Base-by-base conservation (phyloP, 1,140 invertebrate species). In the Bombus pascuorum region DNA sequence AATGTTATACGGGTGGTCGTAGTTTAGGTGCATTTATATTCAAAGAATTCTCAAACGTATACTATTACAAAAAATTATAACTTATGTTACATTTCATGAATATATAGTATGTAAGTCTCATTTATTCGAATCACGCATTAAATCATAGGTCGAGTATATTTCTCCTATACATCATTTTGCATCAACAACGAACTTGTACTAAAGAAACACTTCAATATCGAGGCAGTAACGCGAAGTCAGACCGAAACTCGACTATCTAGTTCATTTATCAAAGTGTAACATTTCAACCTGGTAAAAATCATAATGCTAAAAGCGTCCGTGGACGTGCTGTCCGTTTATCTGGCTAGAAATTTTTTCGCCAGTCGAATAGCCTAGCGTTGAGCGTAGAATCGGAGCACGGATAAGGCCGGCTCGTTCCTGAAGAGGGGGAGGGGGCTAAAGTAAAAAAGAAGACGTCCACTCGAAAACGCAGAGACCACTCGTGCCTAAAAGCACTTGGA, bases 401-500 rank as follows among this genome's bases (percentile, higher is more conserved):
- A 42, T 59, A 59, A 8, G 78, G 37, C 68, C 74, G 68, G 37
- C 22, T 15, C 70, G 12, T 71, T 70, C 37, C 70, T 62, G 6
- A 0, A 5, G 4, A 4, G 37, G 37, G 37, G 37, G 37, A 3
- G 37, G 25, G 70, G 70, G 28, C 12, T 44, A 15, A 13, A 13
- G 39, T 47, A 88, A 89, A 86, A 53, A 89, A 76, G 70, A 89
- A 76, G 70, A 86, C 57, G 78, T 83, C 76, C 88, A 72, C 80
- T 89, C 71, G 81, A 89, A 89, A 89, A 79, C 78, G 32, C 65
- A 65, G 44, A 65, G 75, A 78, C 65, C 84, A 89, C 84, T 89
- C 84, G 87, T 89, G 80, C 72, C 76, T 89, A 89, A 89, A 89
- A 89, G 88, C 87, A 89, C 87, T 89, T 77, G 80, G 85, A 80